Conservation (phyloP, 2,113 vertebrate species). For the Tupaia tana region DNA sequence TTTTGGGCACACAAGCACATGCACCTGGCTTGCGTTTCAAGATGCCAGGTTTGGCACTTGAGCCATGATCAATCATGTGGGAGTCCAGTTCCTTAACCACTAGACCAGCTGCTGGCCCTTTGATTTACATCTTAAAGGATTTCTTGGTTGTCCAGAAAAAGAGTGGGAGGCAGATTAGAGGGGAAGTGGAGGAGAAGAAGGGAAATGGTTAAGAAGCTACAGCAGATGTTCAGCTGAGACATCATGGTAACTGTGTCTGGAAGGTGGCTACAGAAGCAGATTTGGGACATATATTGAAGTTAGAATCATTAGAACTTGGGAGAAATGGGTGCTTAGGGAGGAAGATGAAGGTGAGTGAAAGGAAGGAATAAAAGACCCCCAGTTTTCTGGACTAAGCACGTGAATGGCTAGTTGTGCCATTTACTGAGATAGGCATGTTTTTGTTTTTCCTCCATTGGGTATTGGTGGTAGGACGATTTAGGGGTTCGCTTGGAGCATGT, state of each 20-base stretch:
- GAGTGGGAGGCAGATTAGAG: neutral
- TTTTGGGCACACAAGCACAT: too few species aligned
- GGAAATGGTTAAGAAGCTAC: neutral
- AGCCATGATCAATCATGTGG: too few species aligned
- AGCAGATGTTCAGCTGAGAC: neutral
- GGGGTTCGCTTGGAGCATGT: neutral
- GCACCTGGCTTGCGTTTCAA: too few species aligned
- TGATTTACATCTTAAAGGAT: neutral
- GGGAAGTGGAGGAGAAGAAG: neutral
- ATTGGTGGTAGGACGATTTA: neutral
- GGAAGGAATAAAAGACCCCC: neutral
- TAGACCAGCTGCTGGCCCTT: too few species aligned
- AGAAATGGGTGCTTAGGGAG: neutral
- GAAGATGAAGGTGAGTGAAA: neutral
- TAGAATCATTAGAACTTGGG: neutral
- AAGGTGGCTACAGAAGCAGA: neutral
- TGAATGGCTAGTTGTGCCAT: neutral
- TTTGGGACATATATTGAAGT: neutral
- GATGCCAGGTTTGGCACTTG: too few species aligned
- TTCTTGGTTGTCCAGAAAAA: neutral
- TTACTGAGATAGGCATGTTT: neutral
- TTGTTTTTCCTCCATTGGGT: neutral
- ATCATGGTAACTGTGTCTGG: neutral
- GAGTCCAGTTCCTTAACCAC: too few species aligned
- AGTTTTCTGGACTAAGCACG: neutral